These are phyloP conservation scores for Trachymyrmex septentrionalis DNA, from an alignment of 1,140 invertebrate species.

Conservation along the genomic window DNA sequence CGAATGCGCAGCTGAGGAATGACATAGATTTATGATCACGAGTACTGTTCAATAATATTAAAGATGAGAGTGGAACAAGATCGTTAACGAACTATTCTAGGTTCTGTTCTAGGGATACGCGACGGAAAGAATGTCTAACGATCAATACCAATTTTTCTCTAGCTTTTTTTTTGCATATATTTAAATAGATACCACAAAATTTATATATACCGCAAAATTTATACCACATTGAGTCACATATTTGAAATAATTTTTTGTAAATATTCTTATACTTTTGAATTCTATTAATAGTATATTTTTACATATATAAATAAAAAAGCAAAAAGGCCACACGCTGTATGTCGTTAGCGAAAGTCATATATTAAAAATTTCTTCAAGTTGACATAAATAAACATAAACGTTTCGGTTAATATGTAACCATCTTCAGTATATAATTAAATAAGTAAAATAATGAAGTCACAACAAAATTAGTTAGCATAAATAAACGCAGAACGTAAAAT, in stretches of 20 bases:
- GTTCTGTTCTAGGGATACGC: slow-evolving; percentile 18
- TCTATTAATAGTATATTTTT: background rate
- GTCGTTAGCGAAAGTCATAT: too few species aligned
- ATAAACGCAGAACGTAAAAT: too few species aligned
- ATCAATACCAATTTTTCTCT: slow-evolving; percentile 75
- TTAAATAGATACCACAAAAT: too few species aligned
- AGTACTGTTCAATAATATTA: background rate
- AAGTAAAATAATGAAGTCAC: too few species aligned
- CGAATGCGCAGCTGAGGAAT: slow-evolving; percentile 23
- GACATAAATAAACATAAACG: too few species aligned
- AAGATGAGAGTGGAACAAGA: slow-evolving; percentile 32
- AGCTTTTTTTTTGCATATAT: slow-evolving; percentile 60
- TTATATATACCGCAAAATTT: slow-evolving; percentile 14
- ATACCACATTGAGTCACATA: background rate
- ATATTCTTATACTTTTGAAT: background rate
- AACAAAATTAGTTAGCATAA: too few species aligned
- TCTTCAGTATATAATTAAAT: too few species aligned
- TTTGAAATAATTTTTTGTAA: background rate
- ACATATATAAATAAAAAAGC: too few species aligned
- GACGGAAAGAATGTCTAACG: slow-evolving; percentile 46
- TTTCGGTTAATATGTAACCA: too few species aligned
- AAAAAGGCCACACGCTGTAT: too few species aligned
- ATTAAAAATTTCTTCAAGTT: too few species aligned
- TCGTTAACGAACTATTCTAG: slow-evolving; percentile 24
- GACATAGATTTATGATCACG: slow-evolving; percentile 31